Evolutionary conservation across 2,797 vertebrate genomes (phyloP), one percentile per base, ranked within the genome.

Genomic region (Thunnus albacares): DNA sequence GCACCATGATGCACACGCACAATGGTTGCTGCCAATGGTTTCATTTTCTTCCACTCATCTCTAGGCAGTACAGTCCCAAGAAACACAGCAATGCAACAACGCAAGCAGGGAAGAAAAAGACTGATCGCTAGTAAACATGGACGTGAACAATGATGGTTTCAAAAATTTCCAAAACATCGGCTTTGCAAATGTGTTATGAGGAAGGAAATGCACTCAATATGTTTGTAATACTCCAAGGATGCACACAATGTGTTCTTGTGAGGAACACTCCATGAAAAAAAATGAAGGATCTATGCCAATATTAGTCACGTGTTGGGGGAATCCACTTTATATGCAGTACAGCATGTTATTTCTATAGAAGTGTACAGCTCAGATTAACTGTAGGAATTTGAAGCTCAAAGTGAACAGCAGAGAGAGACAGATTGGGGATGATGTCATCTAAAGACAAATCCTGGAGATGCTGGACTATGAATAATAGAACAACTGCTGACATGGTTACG

Each of bases 401-500:
- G 13, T 61, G 20, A 45, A 30, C 70, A 11, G 24, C 58, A 41
- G n/a, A 1, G n/a, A 1, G 26, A 10, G 52, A 26, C 52, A 57
- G 61, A 38, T 33, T 57, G 61, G 57, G n/a, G 53, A 56, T 65
- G 53, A 58, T 49, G 72, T 74, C 58, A 61, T 38, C 47, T 59
- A 26, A 20, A 0, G 33, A 52, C 51, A 52, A 72, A 53, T 52
- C 58, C 70, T 38, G 38, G 47, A 26, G n/a, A 20, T 18, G 47
- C 26, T 41, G 52, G 59, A 41, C 22, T 6, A 8, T 3, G 0
- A 60, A 51, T 71, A 51, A 20, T 0, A 15, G 43, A 60, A 49
- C 30, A 33, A 59, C 56, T 33, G 56, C 28, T 15, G 22, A 22
- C 53, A 43, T 3, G 13, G 12, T 14, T 43, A 7, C 1, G 24